Evolutionary conservation across 30 jellyfish, hydroid and myxozoan genomes (phyloP).

Genomic region (Aurelia sp.): DNA sequence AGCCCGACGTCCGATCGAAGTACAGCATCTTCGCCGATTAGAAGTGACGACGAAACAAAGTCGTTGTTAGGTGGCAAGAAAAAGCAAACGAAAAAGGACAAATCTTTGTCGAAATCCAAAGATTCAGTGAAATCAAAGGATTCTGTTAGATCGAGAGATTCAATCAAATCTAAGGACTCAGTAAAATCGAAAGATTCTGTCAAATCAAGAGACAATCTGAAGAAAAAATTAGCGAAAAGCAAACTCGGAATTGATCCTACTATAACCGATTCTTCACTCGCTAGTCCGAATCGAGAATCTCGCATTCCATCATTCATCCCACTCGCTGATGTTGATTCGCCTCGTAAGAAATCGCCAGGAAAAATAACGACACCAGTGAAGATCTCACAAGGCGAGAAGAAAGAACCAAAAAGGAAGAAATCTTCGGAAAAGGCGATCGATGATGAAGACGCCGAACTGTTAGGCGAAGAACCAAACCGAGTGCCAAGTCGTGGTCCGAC

Average conservation of each 20-base stretch:
- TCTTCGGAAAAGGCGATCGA: constrained; percentile 5
- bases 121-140: constrained; percentile 35
- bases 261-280: constrained; percentile 3
- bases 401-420: constrained; percentile 21
- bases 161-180: constrained; percentile 15
- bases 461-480: constrained; percentile 56
- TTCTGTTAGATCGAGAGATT: constrained; percentile 14
- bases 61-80: background rate
- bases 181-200: constrained; percentile 16
- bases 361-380: constrained; percentile 25
- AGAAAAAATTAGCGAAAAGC: constrained; percentile 21
- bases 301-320: constrained; percentile 82
- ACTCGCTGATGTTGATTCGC: constrained; percentile 53
- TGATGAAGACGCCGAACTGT: constrained; percentile 28
- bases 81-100: constrained; percentile 16
- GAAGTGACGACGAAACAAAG: constrained; percentile 52
- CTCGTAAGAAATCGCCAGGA: constrained; percentile 4
- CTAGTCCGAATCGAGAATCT: constrained; percentile 70
- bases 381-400: constrained; percentile 5
- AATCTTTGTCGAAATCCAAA: constrained; percentile 22
- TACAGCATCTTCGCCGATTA: constrained; percentile 52
- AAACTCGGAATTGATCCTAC: constrained; percentile 36
- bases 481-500: constrained; percentile 81
- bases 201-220: constrained; percentile 23
- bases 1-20: constrained; percentile 31